Evolutionary conservation across 2,113 vertebrate species (phyloP), one percentile per base, ranked within the genome.

Genomic region (Sinocyclocheilus grahami): DNA sequence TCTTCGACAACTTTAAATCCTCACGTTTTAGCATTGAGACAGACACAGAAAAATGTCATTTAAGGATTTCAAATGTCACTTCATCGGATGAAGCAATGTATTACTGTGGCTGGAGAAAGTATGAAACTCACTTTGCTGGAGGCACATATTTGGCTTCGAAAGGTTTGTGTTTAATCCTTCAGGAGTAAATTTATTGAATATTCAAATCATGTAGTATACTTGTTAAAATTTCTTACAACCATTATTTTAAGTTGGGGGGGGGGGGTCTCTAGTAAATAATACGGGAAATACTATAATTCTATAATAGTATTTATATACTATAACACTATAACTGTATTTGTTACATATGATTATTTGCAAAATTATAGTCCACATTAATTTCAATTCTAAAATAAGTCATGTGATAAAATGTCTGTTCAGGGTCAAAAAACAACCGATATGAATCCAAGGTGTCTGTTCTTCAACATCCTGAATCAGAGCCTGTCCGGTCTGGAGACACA

Each of bases 351-450:
- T 72, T 72, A n/a, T 74, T 46, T 71, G 30, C 67, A 10, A 33
- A 18, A 72, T 22, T 11, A 71, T 39, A 67, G 20, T 72, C 37
- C 18, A 27, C 2, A 55, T 22, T 7, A n/a, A 62, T 37, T 37
- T 16, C 42, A 42, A n/a, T 39, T 24, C 2, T 39, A 80, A 42
- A 1, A 22, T 71, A 22, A 22, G 69, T 11, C 7, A 7, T 71
- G 37, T 71, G 3, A 20, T 71, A 46, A 74, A 46, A n/a, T 74
- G 22, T 72, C 11, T 75, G 22, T 60, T 65, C 78, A 60, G 30
- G 75, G 2, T 83, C 86, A 0, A 74, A 27, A 86, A 33, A 51
- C 18, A 60, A 72, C 91, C 90, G 83, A 78, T 37, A 4, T 7
- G 39, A 53, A 4, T 78, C 3, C 4, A 24, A 42, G 11, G 89